These are phyloP conservation scores for Brachionus sp. DNA, from an alignment of 1,140 invertebrate genomes.

Conservation along the genomic window DNA sequence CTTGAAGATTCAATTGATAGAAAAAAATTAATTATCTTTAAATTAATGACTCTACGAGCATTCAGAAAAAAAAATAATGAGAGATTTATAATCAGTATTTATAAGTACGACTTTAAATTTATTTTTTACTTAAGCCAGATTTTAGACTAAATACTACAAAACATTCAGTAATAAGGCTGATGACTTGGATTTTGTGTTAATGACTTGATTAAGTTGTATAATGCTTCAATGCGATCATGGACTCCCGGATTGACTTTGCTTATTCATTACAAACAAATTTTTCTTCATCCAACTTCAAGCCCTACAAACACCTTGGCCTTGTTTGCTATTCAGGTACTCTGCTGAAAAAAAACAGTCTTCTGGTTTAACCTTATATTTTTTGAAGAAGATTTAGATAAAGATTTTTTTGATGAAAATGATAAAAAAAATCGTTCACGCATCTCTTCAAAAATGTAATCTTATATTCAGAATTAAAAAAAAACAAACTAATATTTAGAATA, in stretches of 20 bases:
- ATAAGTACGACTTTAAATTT: slow-evolving; percentile 4
- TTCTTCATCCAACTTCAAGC: neutral
- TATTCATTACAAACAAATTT: neutral
- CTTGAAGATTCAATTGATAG: slow-evolving; percentile 26
- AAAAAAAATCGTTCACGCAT: neutral
- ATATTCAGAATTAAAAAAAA: neutral
- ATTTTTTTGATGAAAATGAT: slow-evolving; percentile 19
- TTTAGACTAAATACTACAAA: neutral
- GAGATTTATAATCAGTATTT: neutral
- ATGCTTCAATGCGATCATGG: neutral
- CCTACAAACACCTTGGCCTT: neutral
- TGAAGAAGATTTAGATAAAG: slow-evolving; percentile 32
- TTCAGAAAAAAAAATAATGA: neutral
- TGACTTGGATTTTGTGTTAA: neutral
- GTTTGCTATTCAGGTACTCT: slow-evolving; percentile 24
- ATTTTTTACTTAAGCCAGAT: neutral
- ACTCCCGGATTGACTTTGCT: neutral
- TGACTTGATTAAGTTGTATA: neutral
- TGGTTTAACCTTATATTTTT: neutral
- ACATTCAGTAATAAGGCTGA: neutral
- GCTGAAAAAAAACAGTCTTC: neutral
- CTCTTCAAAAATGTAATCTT: slow-evolving; percentile 24
- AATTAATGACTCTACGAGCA: slow-evolving; percentile 18
- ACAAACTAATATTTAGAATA: neutral
- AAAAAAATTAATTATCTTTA: slow-evolving; percentile 37